These are phyloP conservation scores for Drosophila melanosoma DNA, from an alignment of 2,888 invertebrate species.

Conservation along the genomic window DNA sequence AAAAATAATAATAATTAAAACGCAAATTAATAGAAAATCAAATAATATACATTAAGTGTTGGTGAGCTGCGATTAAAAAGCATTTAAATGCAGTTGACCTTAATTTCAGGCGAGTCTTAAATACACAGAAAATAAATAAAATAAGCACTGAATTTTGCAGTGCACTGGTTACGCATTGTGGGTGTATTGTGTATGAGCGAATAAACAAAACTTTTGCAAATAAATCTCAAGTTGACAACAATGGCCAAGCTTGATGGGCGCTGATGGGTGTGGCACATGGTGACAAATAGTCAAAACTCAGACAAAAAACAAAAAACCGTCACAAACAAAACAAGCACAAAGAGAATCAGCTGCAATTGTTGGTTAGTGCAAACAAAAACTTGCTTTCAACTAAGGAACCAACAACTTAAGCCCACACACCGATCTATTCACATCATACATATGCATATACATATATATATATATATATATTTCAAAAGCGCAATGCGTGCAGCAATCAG, in stretches of 20 bases:
- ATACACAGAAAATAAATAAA: background rate
- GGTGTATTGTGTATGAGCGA: conserved; percentile 10
- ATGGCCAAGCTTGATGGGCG: conserved; percentile 15
- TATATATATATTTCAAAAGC: background rate
- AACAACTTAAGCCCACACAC: background rate
- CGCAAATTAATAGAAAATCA: no score
- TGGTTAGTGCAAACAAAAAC: conserved; percentile 5
- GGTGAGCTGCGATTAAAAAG: background rate
- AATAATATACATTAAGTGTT: no score
- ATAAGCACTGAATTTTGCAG: background rate
- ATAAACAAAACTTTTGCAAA: conserved; percentile 15
- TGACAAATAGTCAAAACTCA: conserved; percentile 3
- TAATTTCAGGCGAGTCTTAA: background rate
- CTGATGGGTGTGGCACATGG: conserved; percentile 11
- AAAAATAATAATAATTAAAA: background rate
- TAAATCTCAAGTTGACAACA: conserved; percentile 36
- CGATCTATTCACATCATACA: background rate
- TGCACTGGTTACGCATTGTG: conserved; percentile 5
- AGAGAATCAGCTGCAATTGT: conserved; percentile 19
- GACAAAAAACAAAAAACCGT: conserved; percentile 10
- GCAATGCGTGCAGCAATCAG: conserved; percentile 15
- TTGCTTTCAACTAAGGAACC: background rate
- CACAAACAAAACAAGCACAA: conserved; percentile 3
- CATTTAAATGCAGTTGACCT: background rate
- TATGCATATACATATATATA: background rate